Evolutionary conservation across 2,888 invertebrate species (phyloP), one percentile per base, ranked within the genome.

Genomic region (Hirudinaria manillensis): DNA sequence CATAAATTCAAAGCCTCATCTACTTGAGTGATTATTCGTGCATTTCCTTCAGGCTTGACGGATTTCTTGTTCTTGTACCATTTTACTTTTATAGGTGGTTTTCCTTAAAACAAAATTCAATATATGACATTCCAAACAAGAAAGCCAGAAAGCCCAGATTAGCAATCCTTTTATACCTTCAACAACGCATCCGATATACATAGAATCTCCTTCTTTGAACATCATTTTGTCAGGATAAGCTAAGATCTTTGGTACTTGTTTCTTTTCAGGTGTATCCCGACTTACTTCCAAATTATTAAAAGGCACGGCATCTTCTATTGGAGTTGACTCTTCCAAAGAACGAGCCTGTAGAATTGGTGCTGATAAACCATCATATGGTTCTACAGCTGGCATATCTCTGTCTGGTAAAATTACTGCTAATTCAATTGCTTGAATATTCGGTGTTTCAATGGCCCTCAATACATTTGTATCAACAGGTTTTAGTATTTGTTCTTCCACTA

Each of bases 51-150:
- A 34, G 61, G 21, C 34, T 73, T 73, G 61, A 73, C 24, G 16
- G 73, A 27, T 13, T 56, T 53, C 34, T 65, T 73, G 73, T 73
- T 73, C 27, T 73, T 73, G 65, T 73, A 73, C 73, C 73, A 73
- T 65, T 73, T 73, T 1, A 73, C 32, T 72, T 72, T 72, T 19
- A 55, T 27, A n/a, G 55, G 55, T 2, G 53, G 34, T 38, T 24
- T 19, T 4, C 72, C 72, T 72, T 55, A 24, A 53, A 70, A 70
- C 16, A 45, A 45, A 10, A 16, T 45, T 45, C 45, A 53, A 72
- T 4, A 55, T n/a, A 21, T 6, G n/a, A n/a, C 3, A 70, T 38
- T 24, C 10, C 21, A 70, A 70, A 34, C 13, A 38, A 6, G 13
- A 36, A 70, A 68, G 34, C 13, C 7, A 68, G 34, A 32, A 68